Base-by-base conservation (phyloP, 1,140 invertebrate species). In the Cotesia glomerata region DNA sequence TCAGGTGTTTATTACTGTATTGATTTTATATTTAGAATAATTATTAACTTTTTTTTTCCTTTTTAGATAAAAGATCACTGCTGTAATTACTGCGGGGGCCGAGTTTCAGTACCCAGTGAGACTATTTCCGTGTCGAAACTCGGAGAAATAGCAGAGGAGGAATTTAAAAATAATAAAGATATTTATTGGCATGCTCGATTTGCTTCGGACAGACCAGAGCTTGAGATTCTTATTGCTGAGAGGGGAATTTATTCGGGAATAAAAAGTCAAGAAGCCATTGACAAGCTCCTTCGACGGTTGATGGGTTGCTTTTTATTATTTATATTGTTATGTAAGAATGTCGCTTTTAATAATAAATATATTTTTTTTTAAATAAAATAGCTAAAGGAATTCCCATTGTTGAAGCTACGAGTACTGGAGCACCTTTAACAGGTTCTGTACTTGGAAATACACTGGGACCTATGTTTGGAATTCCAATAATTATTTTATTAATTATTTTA, bases 11-110 rank as follows among this genome's bases (percentile, higher is more conserved):
- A 49, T 36, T 32, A 18, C 26, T 35, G 69, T 35, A 35, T 63
- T 69, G n/a, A 14, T 16, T 26, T 39, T 32, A 66, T 35, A 62
- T 26, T 18, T 18, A 18, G 2, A 64, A 16, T 69, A 45, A 51
- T 35, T 68, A 52, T 66, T 54, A 54, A 58, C 34, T 73, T 26
- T 1, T 26, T 26, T 26, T 26, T 26, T 26, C 3, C n/a, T 9
- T 61, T 59, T 75, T 49, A 86, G 85, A 76, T 87, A 2, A 84
- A 87, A 49, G 86, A 85, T 7, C 83, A 86, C 64, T 87, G 86
- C 51, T 87, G 86, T 59, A 73, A 75, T 32, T 87, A 82, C 71
- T 87, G 86, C 45, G 86, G 86, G 0, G 84, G 80, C 3, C 75
- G 81, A 51, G 61, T 85, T 5, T 63, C 52, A 2, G 69, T 84